Conservation (phyloP, 2,797 vertebrate genomes). For the Pangasius djambal region DNA sequence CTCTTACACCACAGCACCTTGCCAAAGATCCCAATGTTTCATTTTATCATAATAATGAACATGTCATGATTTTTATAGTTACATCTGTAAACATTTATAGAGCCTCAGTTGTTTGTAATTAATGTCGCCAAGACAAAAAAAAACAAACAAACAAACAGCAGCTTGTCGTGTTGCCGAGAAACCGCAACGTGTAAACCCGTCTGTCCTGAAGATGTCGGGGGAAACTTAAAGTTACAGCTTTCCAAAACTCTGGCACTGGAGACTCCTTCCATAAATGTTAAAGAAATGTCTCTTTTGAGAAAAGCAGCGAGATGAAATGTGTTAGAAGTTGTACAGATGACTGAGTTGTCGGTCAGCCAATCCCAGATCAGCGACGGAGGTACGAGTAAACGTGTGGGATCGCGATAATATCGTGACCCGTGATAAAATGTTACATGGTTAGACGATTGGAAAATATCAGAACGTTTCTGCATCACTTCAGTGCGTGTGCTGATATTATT, state of each 20-base stretch:
- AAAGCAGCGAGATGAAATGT: too few species aligned
- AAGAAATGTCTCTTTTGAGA: background rate
- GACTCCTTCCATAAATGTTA: background rate
- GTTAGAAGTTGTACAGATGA: background rate
- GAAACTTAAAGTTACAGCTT: background rate
- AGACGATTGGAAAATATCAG: background rate
- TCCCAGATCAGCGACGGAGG: too few species aligned
- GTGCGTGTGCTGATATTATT: background rate
- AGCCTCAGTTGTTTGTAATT: background rate
- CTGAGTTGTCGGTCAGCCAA: background rate
- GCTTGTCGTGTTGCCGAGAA: background rate
- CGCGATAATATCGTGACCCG: background rate
- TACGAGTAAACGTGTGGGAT: too few species aligned
- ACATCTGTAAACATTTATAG: background rate
- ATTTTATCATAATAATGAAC: too few species aligned
- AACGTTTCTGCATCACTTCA: background rate
- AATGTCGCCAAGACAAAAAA: background rate
- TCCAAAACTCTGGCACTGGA: background rate
- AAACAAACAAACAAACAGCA: too few species aligned
- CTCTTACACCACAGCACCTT: background rate
- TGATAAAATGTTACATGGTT: background rate
- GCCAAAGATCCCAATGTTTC: too few species aligned
- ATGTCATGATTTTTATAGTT: too few species aligned
- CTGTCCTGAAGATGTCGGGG: background rate
- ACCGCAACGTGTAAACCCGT: background rate